phyloP scores from a whole-genome alignment of 2,113 vertebrate genomes.

The Columba livia region DNA sequence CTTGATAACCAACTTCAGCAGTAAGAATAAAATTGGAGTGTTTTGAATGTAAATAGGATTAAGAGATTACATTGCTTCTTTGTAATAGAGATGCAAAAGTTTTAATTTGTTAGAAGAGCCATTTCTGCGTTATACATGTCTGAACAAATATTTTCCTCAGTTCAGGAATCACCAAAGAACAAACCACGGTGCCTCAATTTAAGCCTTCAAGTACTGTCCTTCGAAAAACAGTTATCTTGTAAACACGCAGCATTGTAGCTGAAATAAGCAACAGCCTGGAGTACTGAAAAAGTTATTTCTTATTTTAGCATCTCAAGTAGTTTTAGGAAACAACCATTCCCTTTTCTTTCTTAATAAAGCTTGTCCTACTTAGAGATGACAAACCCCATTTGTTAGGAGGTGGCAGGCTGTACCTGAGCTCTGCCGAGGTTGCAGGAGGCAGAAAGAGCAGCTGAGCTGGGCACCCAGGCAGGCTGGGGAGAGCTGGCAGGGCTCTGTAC shows the following conservation, averaged over 20 bases:
- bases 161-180: not conserved
- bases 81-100: not conserved
- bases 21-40: not conserved
- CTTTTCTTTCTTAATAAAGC: not conserved
- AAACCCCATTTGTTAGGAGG: not conserved
- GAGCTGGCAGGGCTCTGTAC: not conserved
- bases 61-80: not conserved
- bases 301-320: not conserved
- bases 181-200: not conserved
- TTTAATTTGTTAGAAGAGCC: not conserved
- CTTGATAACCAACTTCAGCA: not conserved
- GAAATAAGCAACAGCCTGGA: not conserved
- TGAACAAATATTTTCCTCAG: not conserved
- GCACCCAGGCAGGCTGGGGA: not conserved
- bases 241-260: not conserved
- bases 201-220: not conserved
- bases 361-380: not conserved
- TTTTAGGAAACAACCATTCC: not conserved
- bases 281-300: not conserved
- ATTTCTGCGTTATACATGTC: not conserved
- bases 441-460: not conserved
- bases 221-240: not conserved
- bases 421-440: not conserved
- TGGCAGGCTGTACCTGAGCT: not conserved
- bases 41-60: not conserved